Evolutionary conservation across 2,113 vertebrate genomes (phyloP), one percentile per base, ranked within the genome.

Genomic region (Eretmodus cyanostictus): DNA sequence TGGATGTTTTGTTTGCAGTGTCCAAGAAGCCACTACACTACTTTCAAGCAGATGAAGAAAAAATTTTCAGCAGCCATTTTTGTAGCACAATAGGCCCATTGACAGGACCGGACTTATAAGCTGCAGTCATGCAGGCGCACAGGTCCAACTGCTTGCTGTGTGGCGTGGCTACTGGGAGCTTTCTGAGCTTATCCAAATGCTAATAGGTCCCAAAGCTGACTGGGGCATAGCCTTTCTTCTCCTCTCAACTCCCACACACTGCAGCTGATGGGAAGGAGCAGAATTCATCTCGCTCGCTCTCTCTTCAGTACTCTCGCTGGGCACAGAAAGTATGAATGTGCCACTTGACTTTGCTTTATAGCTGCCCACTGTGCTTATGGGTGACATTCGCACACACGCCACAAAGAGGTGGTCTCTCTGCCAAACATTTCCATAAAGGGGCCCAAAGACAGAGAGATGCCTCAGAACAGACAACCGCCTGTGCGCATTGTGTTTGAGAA

Each of bases 171-270:
- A 86, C 92, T 93, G 89, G 94, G 93, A 95, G 89, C 89, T 92
- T 94, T 94, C 94, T 89, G 88, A 81, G 92, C 94, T 95, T 95
- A 93, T 96, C 94, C 94, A 94, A 96, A 96, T 95, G 95, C 94
- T 96, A 94, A 96, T 96, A 93, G 92, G 93, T 95, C 95, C 92
- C 92, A 94, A 95, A 93, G 93, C 93, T 90, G 91, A 90, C 90
- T 93, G 89, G 93, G 91, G 90, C 91, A 73, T 73, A 89, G 89
- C 90, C 93, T 93, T 95, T 95, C 91, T 94, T 94, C 90, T 94
- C 86, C 93, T 93, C 94, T 94, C 93, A 93, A 94, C 92, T 94
- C 93, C 95, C 91, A 95, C 89, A 93, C 89, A 92, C 91, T 3
- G 3, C 92, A 95, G 94, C 94, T 90, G 95, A 93, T 82, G 82